Conservation (phyloP, 92 coral and sea anemone genomes). For the Palythoa grandis region DNA sequence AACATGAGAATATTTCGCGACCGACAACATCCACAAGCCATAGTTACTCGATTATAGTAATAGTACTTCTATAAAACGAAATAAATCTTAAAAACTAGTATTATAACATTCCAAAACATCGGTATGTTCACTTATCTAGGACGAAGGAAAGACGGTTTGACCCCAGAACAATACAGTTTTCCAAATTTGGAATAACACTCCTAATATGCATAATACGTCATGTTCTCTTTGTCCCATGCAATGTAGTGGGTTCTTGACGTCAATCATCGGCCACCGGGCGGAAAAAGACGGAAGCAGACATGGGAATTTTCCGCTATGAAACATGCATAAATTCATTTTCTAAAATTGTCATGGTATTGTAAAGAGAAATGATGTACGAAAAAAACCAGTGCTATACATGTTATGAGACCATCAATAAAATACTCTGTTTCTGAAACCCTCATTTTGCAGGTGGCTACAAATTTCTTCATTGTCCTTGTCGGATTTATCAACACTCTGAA, state of each 20-base stretch:
- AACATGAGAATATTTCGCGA: slow-evolving; percentile 75
- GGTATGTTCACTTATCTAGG: background rate
- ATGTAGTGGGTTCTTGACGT: background rate
- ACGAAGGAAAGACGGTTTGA: slow-evolving; percentile 22
- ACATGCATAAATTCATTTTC: too few species aligned
- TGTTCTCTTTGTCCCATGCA: background rate
- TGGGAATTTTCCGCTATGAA: too few species aligned
- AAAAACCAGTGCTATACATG: too few species aligned
- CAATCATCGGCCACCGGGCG: too few species aligned
- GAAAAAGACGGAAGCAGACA: too few species aligned
- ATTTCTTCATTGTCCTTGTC: too few species aligned
- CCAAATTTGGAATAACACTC: slow-evolving; percentile 34
- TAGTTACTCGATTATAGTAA: background rate
- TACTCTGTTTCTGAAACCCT: too few species aligned
- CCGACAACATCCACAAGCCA: slow-evolving; percentile 64
- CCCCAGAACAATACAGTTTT: slow-evolving; percentile 19
- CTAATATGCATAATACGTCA: slow-evolving; percentile 33
- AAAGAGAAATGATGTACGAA: too few species aligned
- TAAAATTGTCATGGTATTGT: too few species aligned
- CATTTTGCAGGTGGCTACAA: too few species aligned
- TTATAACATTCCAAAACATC: slow-evolving; percentile 13
- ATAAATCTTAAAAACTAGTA: background rate
- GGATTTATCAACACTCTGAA: too few species aligned
- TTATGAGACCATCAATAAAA: too few species aligned
- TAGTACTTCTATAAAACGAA: background rate